phyloP scores from a whole-genome alignment of 2,888 invertebrate species.

The Hirudinaria manillensis region DNA sequence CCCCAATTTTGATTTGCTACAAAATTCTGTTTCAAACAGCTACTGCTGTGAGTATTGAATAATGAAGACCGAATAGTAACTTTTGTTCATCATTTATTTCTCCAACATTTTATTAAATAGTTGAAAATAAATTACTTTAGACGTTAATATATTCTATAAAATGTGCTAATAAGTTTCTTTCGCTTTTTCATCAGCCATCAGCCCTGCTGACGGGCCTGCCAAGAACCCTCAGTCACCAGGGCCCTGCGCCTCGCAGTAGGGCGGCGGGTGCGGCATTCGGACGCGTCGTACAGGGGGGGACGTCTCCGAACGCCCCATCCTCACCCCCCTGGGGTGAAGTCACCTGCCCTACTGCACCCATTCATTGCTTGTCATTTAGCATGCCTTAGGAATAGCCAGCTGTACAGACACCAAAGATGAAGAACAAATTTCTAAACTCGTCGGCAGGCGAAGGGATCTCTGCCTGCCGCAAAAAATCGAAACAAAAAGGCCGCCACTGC shows the following conservation, averaged over 20 bases:
- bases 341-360: background rate
- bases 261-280: background rate
- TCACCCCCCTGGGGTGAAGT: background rate
- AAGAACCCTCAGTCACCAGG: slow-evolving; percentile 3
- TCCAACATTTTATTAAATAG: background rate
- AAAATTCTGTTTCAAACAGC: background rate
- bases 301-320: slow-evolving; percentile 12
- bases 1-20: background rate
- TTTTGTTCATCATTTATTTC: background rate
- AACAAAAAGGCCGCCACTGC: background rate
- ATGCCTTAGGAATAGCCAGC: slow-evolving; percentile 10
- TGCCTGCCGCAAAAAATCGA: no score
- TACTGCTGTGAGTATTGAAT: background rate
- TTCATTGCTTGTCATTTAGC: slow-evolving; percentile 6
- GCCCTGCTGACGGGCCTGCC: background rate
- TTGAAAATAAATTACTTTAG: background rate
- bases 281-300: background rate
- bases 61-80: background rate
- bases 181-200: background rate
- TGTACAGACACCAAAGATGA: slow-evolving; percentile 3
- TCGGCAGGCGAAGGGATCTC: no score
- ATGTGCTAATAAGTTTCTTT: no score
- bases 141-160: background rate
- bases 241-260: slow-evolving; percentile 13
- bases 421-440: no score